Conservation (phyloP, 2,113 vertebrate genomes). For the Phrynocephalus versicolor region DNA sequence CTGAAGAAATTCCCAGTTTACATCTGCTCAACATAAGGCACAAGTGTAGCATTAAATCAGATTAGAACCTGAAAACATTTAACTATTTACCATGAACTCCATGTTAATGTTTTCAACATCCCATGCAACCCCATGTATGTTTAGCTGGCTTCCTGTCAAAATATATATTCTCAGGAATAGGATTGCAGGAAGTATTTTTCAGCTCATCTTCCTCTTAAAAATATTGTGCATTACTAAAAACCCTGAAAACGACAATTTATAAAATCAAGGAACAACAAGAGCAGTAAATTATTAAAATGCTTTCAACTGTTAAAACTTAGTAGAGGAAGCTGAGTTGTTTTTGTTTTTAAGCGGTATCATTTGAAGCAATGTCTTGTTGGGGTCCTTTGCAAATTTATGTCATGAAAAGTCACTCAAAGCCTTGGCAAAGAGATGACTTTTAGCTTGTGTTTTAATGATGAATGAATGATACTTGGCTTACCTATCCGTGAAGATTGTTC, state of each 20-base stretch:
- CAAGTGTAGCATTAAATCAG: slow-evolving; percentile 27
- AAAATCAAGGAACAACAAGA: not conserved
- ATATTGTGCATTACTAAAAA: not conserved
- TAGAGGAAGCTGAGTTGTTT: no score
- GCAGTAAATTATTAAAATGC: no score
- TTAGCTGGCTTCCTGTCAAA: not conserved
- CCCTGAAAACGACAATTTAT: not conserved
- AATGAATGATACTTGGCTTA: not conserved
- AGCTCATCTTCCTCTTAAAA: not conserved
- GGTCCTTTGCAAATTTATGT: no score
- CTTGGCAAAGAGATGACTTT: not conserved
- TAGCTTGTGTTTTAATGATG: not conserved
- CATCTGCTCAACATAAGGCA: not conserved
- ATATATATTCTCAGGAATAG: not conserved
- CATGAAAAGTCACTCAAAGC: not conserved
- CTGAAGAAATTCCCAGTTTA: not conserved
- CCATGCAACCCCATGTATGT: not conserved
- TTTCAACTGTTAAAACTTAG: not conserved
- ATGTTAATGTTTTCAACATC: not conserved
- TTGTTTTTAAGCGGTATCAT: no score
- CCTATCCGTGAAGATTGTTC: not conserved
- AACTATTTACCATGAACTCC: not conserved
- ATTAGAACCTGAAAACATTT: slow-evolving; percentile 29
- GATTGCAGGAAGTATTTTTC: not conserved
- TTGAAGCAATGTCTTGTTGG: no score